Evolutionary conservation across 2,797 vertebrate species (phyloP), one percentile per base, ranked within the genome.

Genomic region (Pseudotriccus pelzelni): DNA sequence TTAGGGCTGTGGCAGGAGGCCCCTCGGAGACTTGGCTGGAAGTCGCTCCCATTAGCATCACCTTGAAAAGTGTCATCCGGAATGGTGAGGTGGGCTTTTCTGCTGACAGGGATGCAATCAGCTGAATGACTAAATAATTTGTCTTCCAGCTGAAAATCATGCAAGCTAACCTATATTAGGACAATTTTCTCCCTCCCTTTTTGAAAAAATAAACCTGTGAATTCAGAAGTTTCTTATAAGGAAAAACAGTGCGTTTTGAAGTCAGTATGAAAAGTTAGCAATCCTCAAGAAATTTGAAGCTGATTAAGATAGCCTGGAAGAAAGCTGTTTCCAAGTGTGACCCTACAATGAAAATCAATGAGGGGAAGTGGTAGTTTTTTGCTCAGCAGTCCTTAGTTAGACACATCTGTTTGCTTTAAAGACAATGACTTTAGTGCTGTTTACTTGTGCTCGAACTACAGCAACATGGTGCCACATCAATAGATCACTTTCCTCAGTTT

Each of bases 41-140:
- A 76, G 47, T 52, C 0, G 0, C 20, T 80, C 19, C 79, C 28
- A 18, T 68, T 90, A 93, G 6, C 88, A 88, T 84, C 90, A 63
- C 84, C 90, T 84, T 92, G 90, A 76, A 79, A 89, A 92, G 36
- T 49, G 74, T 84, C 70, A 21, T 56, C 44, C 62, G 49, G 76
- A 56, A 28, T 0, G 3, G 59, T 53, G 88, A 95, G 47, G 55
- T 0, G 6, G 47, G 59, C 52, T 32, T 55, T 76, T 76, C 63
- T 76, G 67, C 81, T 92, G 95, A 67, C 84, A 89, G 75, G 47
- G 52, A 24, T 70, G 78, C 63, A 73, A 58, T 72, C 83, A 96
- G 62, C 74, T 81, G 86, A 92, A 87, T 90, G 49, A 82, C 87
- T 90, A 87, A 92, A 78, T 27, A 92, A 77, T 84, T 73, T 4